Base-by-base conservation (phyloP, 64 coral and sea anemone genomes). In the Hydrozoanthus tunicans region DNA sequence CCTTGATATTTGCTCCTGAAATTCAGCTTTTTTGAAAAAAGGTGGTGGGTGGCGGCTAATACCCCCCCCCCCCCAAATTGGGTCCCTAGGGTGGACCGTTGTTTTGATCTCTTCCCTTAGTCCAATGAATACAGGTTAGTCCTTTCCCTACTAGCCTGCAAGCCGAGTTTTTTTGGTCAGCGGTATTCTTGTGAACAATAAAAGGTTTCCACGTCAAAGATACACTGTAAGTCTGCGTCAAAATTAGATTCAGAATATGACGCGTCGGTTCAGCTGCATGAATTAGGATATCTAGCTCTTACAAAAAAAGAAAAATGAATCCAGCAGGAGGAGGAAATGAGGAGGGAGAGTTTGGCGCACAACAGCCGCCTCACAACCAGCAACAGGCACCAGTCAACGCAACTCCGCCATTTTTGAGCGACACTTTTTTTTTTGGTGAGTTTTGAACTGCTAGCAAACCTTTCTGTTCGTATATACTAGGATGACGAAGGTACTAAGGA, bases 101-200 rank as follows among this genome's bases (percentile, higher is more conserved):
- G 20, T 20, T 20, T 20, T 20, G 20, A 20, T 20, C 20, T 20
- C 20, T 20, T 20, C 20, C 20, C 20, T 20, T 20, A 20, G 20
- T 20, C 20, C 20, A 20, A 20, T 20, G 20, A 20, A 20, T 20
- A 20, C 20, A 20, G 20, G 20, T 20, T 20, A 20, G 20, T 20
- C 20, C 32, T 43, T 43, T 43, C 32, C 32, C 32, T 43, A 43
- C 32, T 43, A 43, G 32, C 32, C 32, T 43, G 32, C 69, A 26
- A 72, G 20, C 4, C 9, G 15, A 66, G 10, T 17, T 15, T 13
- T 6, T 70, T 70, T 70, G 77, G 77, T 79, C 77, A 79, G 77
- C 77, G 77, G 77, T 56, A 79, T 3, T 56, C 17, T 56, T 11
- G n/a, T 79, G 77, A 56, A 79, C 77, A 79, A 79, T 79, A 79